Evolutionary conservation across 2,113 vertebrate species (phyloP).

Genomic region (Urocynchramus pylzowi): DNA sequence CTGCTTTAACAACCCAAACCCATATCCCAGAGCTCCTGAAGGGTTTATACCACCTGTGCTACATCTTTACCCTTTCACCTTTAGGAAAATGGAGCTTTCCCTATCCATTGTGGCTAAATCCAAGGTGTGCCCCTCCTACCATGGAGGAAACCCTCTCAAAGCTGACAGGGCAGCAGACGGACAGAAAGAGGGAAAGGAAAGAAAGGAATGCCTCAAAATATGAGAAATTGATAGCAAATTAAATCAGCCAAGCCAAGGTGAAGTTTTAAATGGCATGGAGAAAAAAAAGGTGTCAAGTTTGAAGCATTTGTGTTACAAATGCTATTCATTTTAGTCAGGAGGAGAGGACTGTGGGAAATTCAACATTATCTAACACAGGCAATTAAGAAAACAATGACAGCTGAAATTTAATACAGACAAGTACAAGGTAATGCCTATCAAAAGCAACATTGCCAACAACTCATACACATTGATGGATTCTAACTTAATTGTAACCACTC

Average conservation of each 20-base stretch:
- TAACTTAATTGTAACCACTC: conserved; percentile 62
- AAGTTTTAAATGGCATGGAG: conserved; percentile 57
- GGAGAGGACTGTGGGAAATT: conserved; percentile 65
- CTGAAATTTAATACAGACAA: conserved; percentile 69
- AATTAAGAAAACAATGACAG: conserved; percentile 74
- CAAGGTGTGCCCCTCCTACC: background rate
- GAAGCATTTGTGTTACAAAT: conserved; percentile 56
- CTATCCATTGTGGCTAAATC: background rate
- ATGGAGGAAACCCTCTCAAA: background rate
- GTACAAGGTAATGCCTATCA: conserved; percentile 59
- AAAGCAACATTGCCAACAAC: conserved; percentile 63
- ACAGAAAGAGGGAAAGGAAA: background rate
- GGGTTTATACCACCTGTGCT: background rate
- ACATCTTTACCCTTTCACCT: background rate
- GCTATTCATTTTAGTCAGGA: conserved; percentile 59
- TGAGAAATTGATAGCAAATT: conserved; percentile 48
- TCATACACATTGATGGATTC: conserved; percentile 51
- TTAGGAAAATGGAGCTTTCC: background rate
- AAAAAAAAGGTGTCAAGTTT: conserved; percentile 62
- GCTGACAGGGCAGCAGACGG: background rate
- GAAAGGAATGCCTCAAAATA: background rate
- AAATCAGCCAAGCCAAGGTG: conserved; percentile 18
- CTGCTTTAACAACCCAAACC: background rate
- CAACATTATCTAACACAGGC: conserved; percentile 59
- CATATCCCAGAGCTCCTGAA: background rate